Evolutionary conservation across 2,888 invertebrate species (phyloP).

Genomic region (Sycophila texana): DNA sequence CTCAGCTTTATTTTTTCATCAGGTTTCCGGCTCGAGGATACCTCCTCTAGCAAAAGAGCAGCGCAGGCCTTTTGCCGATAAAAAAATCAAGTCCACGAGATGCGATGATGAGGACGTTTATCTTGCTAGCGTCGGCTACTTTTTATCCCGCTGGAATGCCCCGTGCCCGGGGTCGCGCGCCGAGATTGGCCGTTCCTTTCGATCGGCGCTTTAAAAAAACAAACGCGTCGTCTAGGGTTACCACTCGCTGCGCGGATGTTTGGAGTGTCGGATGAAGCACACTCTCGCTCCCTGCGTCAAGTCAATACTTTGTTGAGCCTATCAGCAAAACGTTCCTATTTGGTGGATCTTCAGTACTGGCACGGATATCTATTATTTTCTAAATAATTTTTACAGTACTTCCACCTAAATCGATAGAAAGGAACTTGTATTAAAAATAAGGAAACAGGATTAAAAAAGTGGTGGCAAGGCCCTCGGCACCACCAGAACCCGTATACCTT

Average conservation of each 20-base stretch:
- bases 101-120: background rate
- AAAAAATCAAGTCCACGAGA: background rate
- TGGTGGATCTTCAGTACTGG: too few species aligned
- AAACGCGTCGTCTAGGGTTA: background rate
- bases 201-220: background rate
- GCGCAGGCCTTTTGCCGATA: conserved; percentile 21
- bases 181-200: background rate
- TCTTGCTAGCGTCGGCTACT: conserved; percentile 29
- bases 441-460: background rate
- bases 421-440: background rate
- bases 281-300: too few species aligned
- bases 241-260: background rate
- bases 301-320: too few species aligned
- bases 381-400: background rate
- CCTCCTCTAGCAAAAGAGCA: background rate
- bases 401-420: background rate
- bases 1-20: conserved; percentile 37
- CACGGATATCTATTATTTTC: too few species aligned
- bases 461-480: background rate
- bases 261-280: background rate
- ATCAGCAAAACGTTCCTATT: too few species aligned
- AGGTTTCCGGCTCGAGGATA: conserved; percentile 30
- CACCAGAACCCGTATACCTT: background rate
- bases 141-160: conserved; percentile 43
- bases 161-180: background rate